Evolutionary conservation across 1,140 invertebrate species (phyloP), one percentile per base, ranked within the genome.

Genomic region (Drosophila pandora): DNA sequence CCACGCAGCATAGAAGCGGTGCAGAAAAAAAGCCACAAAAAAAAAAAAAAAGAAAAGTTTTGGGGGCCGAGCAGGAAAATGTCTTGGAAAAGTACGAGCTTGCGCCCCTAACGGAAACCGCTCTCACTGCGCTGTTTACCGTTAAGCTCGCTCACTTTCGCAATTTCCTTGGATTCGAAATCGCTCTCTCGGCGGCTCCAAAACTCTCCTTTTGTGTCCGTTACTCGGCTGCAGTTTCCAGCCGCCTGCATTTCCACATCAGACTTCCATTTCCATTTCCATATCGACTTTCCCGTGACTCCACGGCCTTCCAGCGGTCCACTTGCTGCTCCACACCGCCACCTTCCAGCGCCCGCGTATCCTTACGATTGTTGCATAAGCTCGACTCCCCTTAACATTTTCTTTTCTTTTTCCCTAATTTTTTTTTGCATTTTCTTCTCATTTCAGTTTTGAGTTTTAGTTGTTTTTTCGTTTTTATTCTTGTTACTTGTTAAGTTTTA

Each of bases 361-460:
- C 65, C 65, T 82, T 74, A 75, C 65, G 82, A 82, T 85, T 87
- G 82, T 85, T 85, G 82, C 82, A 85, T 85, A 85, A 85, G 82
- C 62, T 22, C 64, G 73, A 87, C 63, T 64, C 59, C 57, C 64
- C 53, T 60, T 39, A 37, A 25, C 10, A 45, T 48, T 57, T 45
- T n/a, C 12, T 60, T 12, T 56, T 25, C 30, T 28, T 13, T 22
- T 39, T 55, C 21, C 25, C 22, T 23, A 41, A 45, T 59, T 13
- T 71, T 53, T 53, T 17, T 65, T 25, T 43, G 9, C 43, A 62
- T 65, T 34, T 53, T n/a, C 17, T 60, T 60, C 54, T 69, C 49
- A 55, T 85, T 77, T 56, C 72, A 76, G 68, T 76, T 79, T 2
- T 64, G n/a, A 12, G 34, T 43, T 73, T 48, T 12, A 47, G 59